Percentiles rank a stretch among this genome's conserved stretches.
Conservation (phyloP, 2,113 vertebrate genomes). For the Ceyx melanurus region DNA sequence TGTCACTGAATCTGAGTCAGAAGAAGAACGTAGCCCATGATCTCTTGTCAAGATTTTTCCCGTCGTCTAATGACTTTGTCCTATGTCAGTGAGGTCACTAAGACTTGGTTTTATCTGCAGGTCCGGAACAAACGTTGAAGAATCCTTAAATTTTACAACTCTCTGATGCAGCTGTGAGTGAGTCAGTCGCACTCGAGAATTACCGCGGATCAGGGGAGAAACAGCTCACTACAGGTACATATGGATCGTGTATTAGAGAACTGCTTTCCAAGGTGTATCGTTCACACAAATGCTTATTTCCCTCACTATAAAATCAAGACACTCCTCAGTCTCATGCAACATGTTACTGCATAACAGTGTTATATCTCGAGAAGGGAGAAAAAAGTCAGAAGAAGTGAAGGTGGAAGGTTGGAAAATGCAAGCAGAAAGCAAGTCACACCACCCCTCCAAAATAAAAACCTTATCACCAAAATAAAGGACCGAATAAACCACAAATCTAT, state of each 20-base stretch:
- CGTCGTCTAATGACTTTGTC: not conserved
- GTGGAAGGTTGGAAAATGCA: not conserved
- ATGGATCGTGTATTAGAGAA: not conserved
- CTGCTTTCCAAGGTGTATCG: not conserved
- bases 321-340: not conserved
- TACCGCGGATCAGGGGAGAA: not conserved
- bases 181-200: not conserved
- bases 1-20: not conserved
- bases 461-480: not conserved
- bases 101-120: not conserved
- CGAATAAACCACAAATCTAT: slow-evolving; percentile 3
- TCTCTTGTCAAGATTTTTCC: not conserved
- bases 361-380: not conserved
- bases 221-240: not conserved
- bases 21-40: not conserved
- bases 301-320: not conserved
- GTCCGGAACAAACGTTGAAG: not conserved
- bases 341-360: not conserved
- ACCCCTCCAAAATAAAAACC: not conserved
- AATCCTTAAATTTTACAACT: not conserved
- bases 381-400: not conserved
- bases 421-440: not conserved
- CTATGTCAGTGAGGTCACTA: not conserved
- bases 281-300: not conserved
- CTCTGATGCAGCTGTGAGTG: not conserved